A percentile compares a stretch with the other conserved stretches of the same genome.
Conservation (phyloP, 53 echinoderm and acorn worm species). For the Luidia sarsii region DNA sequence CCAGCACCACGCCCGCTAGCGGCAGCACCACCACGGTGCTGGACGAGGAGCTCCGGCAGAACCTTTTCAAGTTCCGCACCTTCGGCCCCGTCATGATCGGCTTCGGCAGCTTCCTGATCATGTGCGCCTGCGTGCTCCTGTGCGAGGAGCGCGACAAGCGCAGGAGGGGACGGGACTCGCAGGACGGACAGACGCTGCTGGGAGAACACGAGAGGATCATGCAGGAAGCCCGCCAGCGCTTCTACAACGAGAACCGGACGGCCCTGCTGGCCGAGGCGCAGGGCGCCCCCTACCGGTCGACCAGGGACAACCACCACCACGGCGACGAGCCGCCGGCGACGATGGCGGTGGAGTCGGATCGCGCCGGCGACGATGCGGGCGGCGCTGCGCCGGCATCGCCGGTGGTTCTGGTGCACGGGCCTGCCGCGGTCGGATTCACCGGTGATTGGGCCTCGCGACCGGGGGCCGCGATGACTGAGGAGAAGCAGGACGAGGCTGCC, state of each 20-base stretch:
- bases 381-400: slow-evolving; percentile 43
- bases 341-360: slow-evolving; percentile 2
- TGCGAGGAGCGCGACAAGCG: slow-evolving; percentile 78
- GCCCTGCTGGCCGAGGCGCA: background rate
- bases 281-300: background rate
- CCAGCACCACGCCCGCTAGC: slow-evolving; percentile 33
- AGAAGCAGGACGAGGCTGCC: background rate
- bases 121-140: slow-evolving; percentile 89
- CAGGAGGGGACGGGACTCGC: slow-evolving; percentile 1
- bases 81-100: slow-evolving; percentile 89
- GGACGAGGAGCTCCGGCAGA: slow-evolving; percentile 59
- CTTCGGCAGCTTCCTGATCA: slow-evolving; percentile 74
- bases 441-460: too few species aligned
- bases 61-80: slow-evolving; percentile 72
- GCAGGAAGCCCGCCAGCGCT: slow-evolving; percentile 14
- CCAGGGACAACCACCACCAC: too few species aligned
- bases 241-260: slow-evolving; percentile 47
- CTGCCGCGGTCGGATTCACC: slow-evolving; percentile 39
- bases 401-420: slow-evolving; percentile 75
- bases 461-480: too few species aligned
- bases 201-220: slow-evolving; percentile 33
- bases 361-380: background rate
- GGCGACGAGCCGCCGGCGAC: slow-evolving; percentile 23
- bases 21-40: slow-evolving; percentile 58
- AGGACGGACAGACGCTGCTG: slow-evolving; percentile 18